These are phyloP conservation scores for Danaus chrysippus DNA, from an alignment of 2,888 invertebrate species.

Conservation along the genomic window DNA sequence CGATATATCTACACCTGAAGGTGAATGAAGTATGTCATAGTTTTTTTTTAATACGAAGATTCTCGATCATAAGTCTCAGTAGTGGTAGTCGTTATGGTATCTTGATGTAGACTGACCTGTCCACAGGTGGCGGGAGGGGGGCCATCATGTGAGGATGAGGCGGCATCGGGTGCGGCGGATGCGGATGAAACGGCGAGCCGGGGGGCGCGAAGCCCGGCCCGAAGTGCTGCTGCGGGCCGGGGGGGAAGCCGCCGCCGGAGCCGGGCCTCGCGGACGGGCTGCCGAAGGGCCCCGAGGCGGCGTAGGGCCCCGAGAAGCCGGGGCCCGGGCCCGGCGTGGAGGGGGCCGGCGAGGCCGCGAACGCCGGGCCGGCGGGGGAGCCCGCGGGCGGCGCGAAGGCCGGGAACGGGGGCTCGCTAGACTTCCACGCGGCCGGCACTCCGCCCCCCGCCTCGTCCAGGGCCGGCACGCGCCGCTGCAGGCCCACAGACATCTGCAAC, in stretches of 20 bases:
- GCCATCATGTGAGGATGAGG: slow-evolving; percentile 80
- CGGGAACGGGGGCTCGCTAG: slow-evolving; percentile 84
- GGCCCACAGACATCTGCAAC: slow-evolving; percentile 83
- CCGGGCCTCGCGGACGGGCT: slow-evolving; percentile 84
- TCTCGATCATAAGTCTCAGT: not conserved
- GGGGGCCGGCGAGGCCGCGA: slow-evolving; percentile 85
- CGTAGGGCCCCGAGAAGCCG: slow-evolving; percentile 84
- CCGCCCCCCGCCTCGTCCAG: slow-evolving; percentile 71
- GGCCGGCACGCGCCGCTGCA: slow-evolving; percentile 87
- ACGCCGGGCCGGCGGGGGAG: slow-evolving; percentile 84
- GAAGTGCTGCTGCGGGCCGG: slow-evolving; percentile 86
- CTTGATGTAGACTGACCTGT: slow-evolving; percentile 79
- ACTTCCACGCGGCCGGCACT: slow-evolving; percentile 86
- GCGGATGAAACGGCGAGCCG: slow-evolving; percentile 89
- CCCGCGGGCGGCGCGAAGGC: slow-evolving; percentile 88
- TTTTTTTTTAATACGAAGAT: no score
- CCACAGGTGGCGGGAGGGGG: slow-evolving; percentile 86
- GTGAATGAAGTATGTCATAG: no score
- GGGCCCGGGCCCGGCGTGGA: slow-evolving; percentile 86
- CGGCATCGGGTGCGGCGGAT: slow-evolving; percentile 92
- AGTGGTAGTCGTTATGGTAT: not conserved
- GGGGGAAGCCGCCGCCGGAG: slow-evolving; percentile 90
- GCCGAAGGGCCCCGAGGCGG: slow-evolving; percentile 82
- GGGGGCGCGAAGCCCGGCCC: slow-evolving; percentile 87
- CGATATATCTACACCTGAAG: no score